Conservation (phyloP, 2,797 vertebrate genomes). For the Arnoldichthys spilopterus region DNA sequence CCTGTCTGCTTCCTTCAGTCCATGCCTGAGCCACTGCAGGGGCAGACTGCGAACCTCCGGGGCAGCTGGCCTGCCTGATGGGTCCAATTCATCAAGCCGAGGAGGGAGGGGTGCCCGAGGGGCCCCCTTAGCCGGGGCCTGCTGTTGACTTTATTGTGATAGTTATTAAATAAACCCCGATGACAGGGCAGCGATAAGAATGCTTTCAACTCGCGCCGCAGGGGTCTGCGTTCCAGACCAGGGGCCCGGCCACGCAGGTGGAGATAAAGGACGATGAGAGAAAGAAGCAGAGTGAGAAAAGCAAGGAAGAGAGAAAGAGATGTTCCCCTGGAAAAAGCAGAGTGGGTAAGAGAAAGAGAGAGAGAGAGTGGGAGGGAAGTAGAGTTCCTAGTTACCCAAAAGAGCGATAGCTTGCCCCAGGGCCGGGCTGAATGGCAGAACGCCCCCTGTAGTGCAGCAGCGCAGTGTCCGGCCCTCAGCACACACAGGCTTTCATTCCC, state of each 20-base stretch:
- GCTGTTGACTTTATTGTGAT: conserved; percentile 85
- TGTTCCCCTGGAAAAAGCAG: conserved; percentile 56
- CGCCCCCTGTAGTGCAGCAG: conserved; percentile 62
- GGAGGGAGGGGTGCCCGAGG: conserved; percentile 46
- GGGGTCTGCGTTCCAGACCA: conserved; percentile 73
- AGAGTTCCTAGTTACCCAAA: conserved; percentile 56
- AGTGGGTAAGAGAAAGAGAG: too few species aligned
- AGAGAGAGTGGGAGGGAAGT: conserved; percentile 12
- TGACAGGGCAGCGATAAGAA: conserved; percentile 79
- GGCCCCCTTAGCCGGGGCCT: conserved; percentile 57
- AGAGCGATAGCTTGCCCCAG: conserved; percentile 78
- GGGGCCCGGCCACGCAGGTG: conserved; percentile 61
- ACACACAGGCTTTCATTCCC: conserved; percentile 57
- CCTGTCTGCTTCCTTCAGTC: conserved; percentile 71
- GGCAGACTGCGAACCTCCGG: conserved; percentile 80
- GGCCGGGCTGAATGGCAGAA: conserved; percentile 66
- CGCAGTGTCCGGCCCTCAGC: conserved; percentile 56
- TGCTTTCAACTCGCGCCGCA: conserved; percentile 78
- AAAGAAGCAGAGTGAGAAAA: conserved; percentile 53
- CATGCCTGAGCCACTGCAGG: conserved; percentile 65
- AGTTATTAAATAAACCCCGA: conserved; percentile 83
- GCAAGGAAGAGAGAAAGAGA: conserved; percentile 61
- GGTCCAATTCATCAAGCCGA: conserved; percentile 76
- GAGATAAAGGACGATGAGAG: conserved; percentile 61
- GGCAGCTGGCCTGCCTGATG: conserved; percentile 83